Evolutionary conservation across 2,888 invertebrate species (phyloP), one percentile per base, ranked within the genome.

Genomic region (Morpho deidamia): DNA sequence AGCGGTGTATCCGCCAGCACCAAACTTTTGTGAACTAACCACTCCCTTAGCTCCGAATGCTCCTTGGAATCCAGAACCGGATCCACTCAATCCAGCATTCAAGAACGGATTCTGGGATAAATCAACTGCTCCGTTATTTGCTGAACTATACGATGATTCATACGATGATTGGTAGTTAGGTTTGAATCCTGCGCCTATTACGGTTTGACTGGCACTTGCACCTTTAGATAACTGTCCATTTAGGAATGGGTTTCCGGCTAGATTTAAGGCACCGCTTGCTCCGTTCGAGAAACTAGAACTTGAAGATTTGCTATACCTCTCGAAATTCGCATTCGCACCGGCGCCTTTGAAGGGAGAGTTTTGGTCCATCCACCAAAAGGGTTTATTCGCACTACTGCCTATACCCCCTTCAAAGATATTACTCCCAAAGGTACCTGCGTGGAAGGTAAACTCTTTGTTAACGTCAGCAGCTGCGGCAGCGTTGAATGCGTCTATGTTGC

Each of bases 331-430:
- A 14, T 76, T 42, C 7, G 43, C 74, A 5, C 65, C 69, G 2
- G 66, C 76, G 1, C 80, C 82, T 64, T 91, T 91, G 71, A 93
- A 90, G 0, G 92, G 92, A 0, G 91, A 91, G 61, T 92, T 79
- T 32, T 90, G 78, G 56, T 84, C 84, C 84, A 91, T 90, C 93
- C 92, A 93, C 92, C 92, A 93, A 72, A 88, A 92, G 0, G 89
- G 89, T 11, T 75, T 78, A n/a, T 76, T 76, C 3, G 71, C 72
- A 0, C 78, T 71, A n/a, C n/a, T 34, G 14, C 14, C 49, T 0
- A 76, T 62, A 1, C 69, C 76, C 4, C 76, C 79, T 58, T 83
- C 80, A 0, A 84, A 74, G 0, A 78, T 71, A 7, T 71, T 70
- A 10, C 70, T 69, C 1, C 71, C 76, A 10, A 77, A 68, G 3